Evolutionary conservation across 2,888 invertebrate species (phyloP), one percentile per base, ranked within the genome.

Genomic region (Drosophila fulvimacula): DNA sequence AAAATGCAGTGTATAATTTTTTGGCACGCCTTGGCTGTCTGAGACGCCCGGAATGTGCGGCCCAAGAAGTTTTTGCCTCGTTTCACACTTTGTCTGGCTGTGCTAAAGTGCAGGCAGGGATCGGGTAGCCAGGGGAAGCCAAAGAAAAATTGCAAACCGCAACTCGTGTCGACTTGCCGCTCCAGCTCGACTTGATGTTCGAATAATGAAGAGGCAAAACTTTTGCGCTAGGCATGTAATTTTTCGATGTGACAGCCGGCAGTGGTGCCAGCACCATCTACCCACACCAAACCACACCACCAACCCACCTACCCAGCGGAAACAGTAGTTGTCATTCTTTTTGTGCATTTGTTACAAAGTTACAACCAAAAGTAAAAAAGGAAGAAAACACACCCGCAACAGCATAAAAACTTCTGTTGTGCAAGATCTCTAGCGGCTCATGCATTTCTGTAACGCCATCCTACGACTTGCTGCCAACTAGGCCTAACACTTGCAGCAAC

Each of bases 131-230:
- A 51, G 27, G 62, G 65, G 68, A 76, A 75, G 55, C 64, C 59
- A 57, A 81, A 88, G 85, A 86, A 89, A 86, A 89, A 86, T 86
- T 74, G 88, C 86, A 89, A 86, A 82, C 85, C 85, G 87, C 85
- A 86, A 88, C 88, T 89, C 89, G 88, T 84, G 84, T 84, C 86
- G 84, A 81, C 81, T 79, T 80, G 77, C 78, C 55, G 74, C 66
- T 76, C 76, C 73, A 63, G 80, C 77, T 81, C 79, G 79, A 83
- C 81, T 87, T 89, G 90, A 87, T 89, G 90, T 89, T 86, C 81
- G 87, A 90, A 91, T 91, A 90, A 91, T 91, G 88, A 90, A 90
- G 91, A 88, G 87, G 83, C 89, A 88, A 91, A 91, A 90, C 89
- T 90, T 90, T 91, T 90, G 80, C 81, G 82, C 80, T 89, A 90